A percentile compares a stretch with the other conserved stretches of the same genome.
These are phyloP conservation scores for Apis laboriosa DNA, from an alignment of 1,140 invertebrate genomes.

Conservation along the genomic window DNA sequence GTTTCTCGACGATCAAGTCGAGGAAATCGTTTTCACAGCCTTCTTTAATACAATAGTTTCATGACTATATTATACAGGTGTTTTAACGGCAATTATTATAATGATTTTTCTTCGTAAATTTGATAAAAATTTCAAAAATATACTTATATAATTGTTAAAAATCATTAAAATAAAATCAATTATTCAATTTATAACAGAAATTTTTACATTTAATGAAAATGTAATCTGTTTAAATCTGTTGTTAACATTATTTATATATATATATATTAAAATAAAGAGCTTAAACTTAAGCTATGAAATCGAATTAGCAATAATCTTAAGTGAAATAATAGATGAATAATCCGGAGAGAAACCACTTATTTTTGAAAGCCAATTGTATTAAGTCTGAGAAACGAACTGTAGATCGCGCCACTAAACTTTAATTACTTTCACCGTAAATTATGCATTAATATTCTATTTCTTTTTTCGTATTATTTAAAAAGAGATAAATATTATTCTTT, in stretches of 20 bases:
- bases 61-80: slow-evolving; percentile 5
- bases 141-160: not conserved
- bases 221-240: not conserved
- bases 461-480: not conserved
- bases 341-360: slow-evolving; percentile 22
- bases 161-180: not conserved
- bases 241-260: not conserved
- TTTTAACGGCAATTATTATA: not conserved
- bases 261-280: not conserved
- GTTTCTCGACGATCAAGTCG: slow-evolving; percentile 48
- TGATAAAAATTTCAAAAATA: not conserved
- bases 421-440: not conserved
- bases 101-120: not conserved
- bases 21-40: slow-evolving; percentile 66
- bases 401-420: slow-evolving; percentile 33
- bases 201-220: not conserved
- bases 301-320: slow-evolving; percentile 18
- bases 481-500: not conserved
- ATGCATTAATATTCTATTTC: not conserved
- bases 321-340: slow-evolving; percentile 9
- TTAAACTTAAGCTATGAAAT: not conserved
- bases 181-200: not conserved
- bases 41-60: slow-evolving; percentile 42
- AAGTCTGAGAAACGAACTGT: not conserved
- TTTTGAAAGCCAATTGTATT: not conserved